Percentiles rank a stretch among this genome's conserved stretches.
phyloP scores from a whole-genome alignment of 2,113 vertebrate genomes.

The Artemisiospiza belli region DNA sequence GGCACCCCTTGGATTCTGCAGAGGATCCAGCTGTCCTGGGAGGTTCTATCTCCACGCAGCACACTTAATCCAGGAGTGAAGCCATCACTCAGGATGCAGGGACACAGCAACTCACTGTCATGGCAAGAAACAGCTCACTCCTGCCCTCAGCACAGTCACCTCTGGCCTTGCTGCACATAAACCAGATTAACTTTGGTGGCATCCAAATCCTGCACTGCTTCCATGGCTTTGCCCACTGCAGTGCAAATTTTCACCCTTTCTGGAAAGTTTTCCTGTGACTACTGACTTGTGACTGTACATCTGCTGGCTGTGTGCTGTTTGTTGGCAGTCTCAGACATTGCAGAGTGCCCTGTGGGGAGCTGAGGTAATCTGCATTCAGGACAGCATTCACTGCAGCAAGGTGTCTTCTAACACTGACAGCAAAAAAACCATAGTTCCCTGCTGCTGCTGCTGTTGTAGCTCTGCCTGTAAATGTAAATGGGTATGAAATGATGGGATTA shows the following conservation, averaged over 20 bases:
- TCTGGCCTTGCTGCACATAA: neutral
- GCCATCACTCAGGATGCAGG: neutral
- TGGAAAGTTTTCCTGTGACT: neutral
- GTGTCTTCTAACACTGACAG: neutral
- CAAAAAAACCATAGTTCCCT: neutral
- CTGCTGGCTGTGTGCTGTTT: neutral
- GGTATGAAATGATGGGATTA: neutral
- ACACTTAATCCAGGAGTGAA: neutral
- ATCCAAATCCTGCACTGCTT: neutral
- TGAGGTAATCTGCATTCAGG: conserved; percentile 50
- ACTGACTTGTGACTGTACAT: neutral
- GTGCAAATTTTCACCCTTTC: neutral
- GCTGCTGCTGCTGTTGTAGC: neutral
- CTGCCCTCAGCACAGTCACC: neutral
- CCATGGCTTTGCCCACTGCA: neutral
- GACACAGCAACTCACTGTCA: neutral
- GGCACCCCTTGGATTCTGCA: neutral
- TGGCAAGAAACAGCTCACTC: neutral
- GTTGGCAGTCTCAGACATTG: neutral
- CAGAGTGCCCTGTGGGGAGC: neutral
- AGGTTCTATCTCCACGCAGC: neutral
- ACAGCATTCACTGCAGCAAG: conserved; percentile 47
- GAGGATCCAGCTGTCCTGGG: neutral
- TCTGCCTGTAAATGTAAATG: neutral
- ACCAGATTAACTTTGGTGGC: neutral